Evolutionary conservation across 2,113 vertebrate genomes (phyloP).

Genomic region (Aviceda subcristata): DNA sequence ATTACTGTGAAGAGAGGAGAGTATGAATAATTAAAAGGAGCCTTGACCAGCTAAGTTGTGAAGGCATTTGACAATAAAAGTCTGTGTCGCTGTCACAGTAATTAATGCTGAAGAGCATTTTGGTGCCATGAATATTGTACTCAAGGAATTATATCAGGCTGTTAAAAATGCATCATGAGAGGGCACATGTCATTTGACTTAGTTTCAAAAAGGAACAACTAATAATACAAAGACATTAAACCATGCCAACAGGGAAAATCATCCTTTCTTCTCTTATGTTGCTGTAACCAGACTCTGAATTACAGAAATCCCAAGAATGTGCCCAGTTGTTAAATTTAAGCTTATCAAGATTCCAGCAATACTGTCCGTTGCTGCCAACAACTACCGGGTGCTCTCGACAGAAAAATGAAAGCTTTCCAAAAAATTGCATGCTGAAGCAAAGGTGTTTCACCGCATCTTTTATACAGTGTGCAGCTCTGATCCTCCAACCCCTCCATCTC

Average conservation of each 20-base stretch:
- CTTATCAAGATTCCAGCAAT: neutral
- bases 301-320: neutral
- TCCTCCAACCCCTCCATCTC: neutral
- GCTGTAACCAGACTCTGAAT: neutral
- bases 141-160: constrained; percentile 53
- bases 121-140: constrained; percentile 54
- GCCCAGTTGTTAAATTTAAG: neutral
- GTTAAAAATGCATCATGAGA: constrained; percentile 58
- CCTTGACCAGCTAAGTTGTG: neutral
- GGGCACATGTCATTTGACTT: constrained; percentile 33
- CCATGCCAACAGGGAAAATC: neutral
- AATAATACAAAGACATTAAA: constrained; percentile 19
- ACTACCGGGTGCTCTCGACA: accelerated
- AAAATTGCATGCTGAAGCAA: neutral
- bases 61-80: constrained; percentile 31
- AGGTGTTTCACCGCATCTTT: neutral
- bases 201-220: constrained; percentile 31
- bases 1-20: neutral
- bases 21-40: constrained; percentile 43
- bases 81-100: constrained; percentile 21
- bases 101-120: constrained; percentile 52
- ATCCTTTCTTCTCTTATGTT: neutral
- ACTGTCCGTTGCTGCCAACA: neutral
- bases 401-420: neutral
- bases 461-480: neutral